These are phyloP conservation scores for Orthochromis indermauri DNA, from an alignment of 2,113 vertebrate genomes.

Conservation along the genomic window DNA sequence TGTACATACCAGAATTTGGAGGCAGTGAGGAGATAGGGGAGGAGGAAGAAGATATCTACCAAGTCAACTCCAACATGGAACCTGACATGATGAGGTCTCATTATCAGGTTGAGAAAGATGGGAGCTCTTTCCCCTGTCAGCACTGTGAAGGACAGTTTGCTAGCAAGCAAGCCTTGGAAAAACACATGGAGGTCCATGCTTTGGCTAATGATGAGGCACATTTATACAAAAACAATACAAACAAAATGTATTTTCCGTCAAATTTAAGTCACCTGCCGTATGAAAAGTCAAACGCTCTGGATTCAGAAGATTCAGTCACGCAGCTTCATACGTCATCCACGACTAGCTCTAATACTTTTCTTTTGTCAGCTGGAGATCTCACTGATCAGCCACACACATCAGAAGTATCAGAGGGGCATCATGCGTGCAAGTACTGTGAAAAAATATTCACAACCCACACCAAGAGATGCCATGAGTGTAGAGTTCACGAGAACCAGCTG, in stretches of 20 bases:
- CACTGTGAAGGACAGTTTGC: constrained; percentile 83
- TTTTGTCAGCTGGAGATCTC: neutral
- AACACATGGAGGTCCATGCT: constrained; percentile 83
- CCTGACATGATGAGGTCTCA: neutral
- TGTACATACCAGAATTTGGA: constrained; percentile 59
- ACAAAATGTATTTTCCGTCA: constrained; percentile 75
- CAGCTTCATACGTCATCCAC: neutral
- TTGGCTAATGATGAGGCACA: constrained; percentile 66
- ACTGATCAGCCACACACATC: constrained; percentile 55
- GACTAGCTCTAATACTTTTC: neutral
- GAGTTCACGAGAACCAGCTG: constrained; percentile 82
- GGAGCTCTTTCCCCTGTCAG: constrained; percentile 78
- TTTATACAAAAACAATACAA: constrained; percentile 75
- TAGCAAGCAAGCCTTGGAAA: constrained; percentile 83
- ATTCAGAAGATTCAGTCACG: neutral
- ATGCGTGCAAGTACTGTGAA: constrained; percentile 85
- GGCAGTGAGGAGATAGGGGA: constrained; percentile 62
- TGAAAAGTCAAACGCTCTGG: constrained; percentile 62
- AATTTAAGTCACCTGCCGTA: constrained; percentile 76
- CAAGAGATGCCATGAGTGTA: constrained; percentile 82
- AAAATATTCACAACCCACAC: constrained; percentile 86
- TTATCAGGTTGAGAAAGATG: constrained; percentile 19
- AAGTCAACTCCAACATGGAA: neutral
- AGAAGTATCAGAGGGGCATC: constrained; percentile 69
- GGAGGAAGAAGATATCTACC: neutral